A percentile compares a stretch with the other conserved stretches of the same genome.
Evolutionary conservation across 2,888 invertebrate genomes (phyloP).

Genomic region (Hofmannophila pseudospretella): DNA sequence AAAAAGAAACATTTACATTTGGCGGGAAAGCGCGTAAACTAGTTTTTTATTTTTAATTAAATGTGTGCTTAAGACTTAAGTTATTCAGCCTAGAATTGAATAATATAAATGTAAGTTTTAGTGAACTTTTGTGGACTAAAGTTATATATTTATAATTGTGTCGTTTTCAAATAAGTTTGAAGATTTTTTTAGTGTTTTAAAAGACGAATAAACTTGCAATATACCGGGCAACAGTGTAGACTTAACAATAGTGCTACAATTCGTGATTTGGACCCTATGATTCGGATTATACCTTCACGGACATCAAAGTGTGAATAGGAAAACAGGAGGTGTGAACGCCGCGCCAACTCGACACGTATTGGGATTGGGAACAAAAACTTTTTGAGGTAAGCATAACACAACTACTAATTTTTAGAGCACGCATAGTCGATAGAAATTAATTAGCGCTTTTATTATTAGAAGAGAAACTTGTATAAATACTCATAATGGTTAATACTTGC

Average conservation of each 20-base stretch:
- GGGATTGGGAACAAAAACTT: conserved; percentile 5
- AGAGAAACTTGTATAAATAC: too few relatives aligned
- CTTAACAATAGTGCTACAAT: conserved; percentile 9
- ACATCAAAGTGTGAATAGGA: conserved; percentile 28
- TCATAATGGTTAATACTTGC: too few relatives aligned
- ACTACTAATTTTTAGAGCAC: not conserved
- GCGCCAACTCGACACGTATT: conserved; percentile 13
- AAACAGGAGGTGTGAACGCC: conserved; percentile 31
- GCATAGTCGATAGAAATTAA: too few relatives aligned
- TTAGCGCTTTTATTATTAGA: too few relatives aligned
- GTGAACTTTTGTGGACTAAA: too few relatives aligned
- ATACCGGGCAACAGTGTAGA: conserved; percentile 1
- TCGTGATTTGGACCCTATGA: conserved; percentile 33
- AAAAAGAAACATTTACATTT: conserved; percentile 32
- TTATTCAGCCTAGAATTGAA: conserved; percentile 8
- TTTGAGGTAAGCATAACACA: conserved; percentile 13
- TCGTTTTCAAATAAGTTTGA: not conserved
- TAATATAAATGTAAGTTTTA: too few relatives aligned
- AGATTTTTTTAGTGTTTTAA: not conserved
- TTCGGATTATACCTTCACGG: conserved; percentile 30
- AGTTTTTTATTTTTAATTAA: conserved; percentile 7
- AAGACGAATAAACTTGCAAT: conserved; percentile 5
- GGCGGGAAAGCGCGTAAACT: conserved; percentile 51
- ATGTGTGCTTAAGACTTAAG: conserved; percentile 9
- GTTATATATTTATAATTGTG: not conserved